Base-by-base conservation (phyloP, 2,888 invertebrate species). In the Epicampocera succincta region DNA sequence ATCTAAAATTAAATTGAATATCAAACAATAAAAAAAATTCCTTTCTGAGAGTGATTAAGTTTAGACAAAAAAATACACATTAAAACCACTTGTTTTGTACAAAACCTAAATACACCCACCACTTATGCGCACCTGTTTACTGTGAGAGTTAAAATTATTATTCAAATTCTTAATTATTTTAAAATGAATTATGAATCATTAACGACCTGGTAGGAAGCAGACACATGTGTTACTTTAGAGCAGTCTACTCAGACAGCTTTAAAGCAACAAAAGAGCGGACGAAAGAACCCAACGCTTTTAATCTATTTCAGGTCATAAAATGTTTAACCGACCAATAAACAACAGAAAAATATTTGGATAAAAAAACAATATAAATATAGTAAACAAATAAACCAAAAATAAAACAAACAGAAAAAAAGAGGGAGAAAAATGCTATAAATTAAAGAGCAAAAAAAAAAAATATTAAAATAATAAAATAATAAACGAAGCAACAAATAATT, bases 291-390 rank as follows among this genome's bases (percentile, higher is more conserved):
- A 52, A 38, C 15, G n/a, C 48, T 42, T 63, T 29, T 42, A 73
- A 63, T 69, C 63, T 54, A 71, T 82, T 66, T 52, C 74, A 82
- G 77, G 81, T 58, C 69, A 78, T 69, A 73, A 42, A 77, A 77
- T 21, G 3, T 8, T 33, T 42, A 61, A 54, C 25, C 61, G 3
- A 60, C 29, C 21, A 44, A 66, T 77, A 40, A 52, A 12, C 52
- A 42, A 65, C 44, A 82, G 13, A 40, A 54, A 76, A 63, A 77
- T 46, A 60, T 38, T 52, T 50, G 11, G 17, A 61, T 9, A 13
- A 52, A 58, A 52, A 66, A 54, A 60, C 38, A 69, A 54, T 50
- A 21, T 21, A 54, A 9, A 1, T 29, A 29, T 29, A 4, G 6
- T 33, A 33, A 33, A 33, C 33, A 25, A 25, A 25, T 25, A 25